Percentiles rank a stretch among this genome's conserved stretches.
phyloP scores from a whole-genome alignment of 2,888 invertebrate genomes.

The Acholoe squamosa region DNA sequence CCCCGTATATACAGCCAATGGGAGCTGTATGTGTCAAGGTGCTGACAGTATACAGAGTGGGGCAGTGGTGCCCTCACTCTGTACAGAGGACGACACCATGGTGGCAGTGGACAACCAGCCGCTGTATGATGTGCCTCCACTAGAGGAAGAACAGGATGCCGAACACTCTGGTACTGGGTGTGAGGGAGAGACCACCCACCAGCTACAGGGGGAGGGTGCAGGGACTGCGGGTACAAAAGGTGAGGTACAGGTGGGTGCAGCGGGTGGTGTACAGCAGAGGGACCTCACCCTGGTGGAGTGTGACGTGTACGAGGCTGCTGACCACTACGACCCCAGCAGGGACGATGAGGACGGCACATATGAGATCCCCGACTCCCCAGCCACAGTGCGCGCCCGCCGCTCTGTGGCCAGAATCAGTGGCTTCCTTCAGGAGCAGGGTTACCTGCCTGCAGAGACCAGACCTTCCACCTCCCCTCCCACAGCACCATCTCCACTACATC shows the following conservation, averaged over 20 bases:
- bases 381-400: conserved; percentile 9
- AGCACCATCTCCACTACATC: neutral
- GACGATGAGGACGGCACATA: conserved; percentile 50
- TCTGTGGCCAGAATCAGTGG: conserved; percentile 4
- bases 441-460: neutral
- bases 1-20: neutral
- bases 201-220: neutral
- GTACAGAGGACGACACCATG: neutral
- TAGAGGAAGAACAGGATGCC: neutral
- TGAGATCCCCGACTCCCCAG: conserved; percentile 52
- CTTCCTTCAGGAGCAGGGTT: neutral
- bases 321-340: conserved; percentile 38
- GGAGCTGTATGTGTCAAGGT: neutral
- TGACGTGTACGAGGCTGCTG: conserved; percentile 37
- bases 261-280: neutral
- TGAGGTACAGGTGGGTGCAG: neutral
- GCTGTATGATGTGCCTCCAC: conserved; percentile 13
- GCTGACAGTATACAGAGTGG: neutral
- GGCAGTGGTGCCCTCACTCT: neutral
- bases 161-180: too few species aligned
- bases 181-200: neutral
- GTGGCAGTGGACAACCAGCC: neutral
- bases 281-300: conserved; percentile 55
- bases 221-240: neutral
- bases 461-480: neutral